phyloP scores from a whole-genome alignment of 2,888 invertebrate genomes.

The Sarcophaga carnaria region DNA sequence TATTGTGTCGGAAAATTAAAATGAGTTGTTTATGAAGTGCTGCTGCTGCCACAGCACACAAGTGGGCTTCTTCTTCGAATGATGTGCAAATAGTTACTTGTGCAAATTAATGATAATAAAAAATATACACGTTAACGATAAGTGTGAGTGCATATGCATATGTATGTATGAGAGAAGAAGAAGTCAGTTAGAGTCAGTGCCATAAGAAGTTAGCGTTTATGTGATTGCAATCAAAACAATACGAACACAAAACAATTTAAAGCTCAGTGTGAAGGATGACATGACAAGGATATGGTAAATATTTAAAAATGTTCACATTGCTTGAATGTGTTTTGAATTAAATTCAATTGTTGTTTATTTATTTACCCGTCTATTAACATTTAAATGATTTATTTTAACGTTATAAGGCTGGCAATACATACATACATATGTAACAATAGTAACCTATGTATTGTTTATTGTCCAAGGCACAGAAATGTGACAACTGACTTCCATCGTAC shows the following conservation, averaged over 20 bases:
- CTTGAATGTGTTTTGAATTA: not conserved
- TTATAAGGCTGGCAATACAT: not conserved
- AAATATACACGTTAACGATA: not conserved
- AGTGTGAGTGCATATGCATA: not conserved
- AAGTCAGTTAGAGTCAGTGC: not conserved
- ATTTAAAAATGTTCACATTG: too few species aligned
- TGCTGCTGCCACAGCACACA: not conserved
- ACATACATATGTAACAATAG: not conserved
- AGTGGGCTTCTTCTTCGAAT: conserved; percentile 2
- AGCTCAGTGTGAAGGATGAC: not conserved
- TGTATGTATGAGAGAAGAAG: not conserved
- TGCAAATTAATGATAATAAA: conserved; percentile 13
- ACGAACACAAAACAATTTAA: conserved; percentile 1
- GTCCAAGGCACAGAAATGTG: too few species aligned
- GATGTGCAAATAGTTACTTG: conserved; percentile 20
- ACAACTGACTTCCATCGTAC: too few species aligned
- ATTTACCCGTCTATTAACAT: too few species aligned
- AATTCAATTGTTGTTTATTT: not conserved
- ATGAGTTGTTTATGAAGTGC: conserved; percentile 51
- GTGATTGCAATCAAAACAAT: conserved; percentile 32
- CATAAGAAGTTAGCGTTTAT: not conserved
- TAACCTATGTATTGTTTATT: too few species aligned
- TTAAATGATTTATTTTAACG: not conserved
- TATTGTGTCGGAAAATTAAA: conserved; percentile 57
- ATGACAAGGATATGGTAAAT: not conserved